Conservation (phyloP, 2,113 vertebrate species). For the Phyllopteryx taeniolatus region DNA sequence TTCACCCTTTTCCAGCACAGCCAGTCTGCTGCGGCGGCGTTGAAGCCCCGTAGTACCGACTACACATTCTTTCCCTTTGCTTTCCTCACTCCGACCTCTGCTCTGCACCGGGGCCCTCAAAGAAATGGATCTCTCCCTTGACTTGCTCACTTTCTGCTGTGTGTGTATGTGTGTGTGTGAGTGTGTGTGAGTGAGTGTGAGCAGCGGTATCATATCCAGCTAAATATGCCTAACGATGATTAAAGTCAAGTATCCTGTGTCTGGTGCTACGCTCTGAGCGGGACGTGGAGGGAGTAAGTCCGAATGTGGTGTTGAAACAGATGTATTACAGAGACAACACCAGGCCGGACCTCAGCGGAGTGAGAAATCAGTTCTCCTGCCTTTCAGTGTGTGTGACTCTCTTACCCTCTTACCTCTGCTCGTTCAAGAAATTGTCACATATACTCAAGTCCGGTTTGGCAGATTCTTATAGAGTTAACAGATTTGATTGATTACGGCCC, state of each 20-base stretch:
- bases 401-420: constrained; percentile 50
- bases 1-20: constrained; percentile 71
- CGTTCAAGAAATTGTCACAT: constrained; percentile 12
- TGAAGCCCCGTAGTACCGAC: constrained; percentile 65
- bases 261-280: constrained; percentile 49
- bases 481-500: constrained; percentile 1
- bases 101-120: constrained; percentile 64
- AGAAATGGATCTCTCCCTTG: constrained; percentile 64
- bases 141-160: constrained; percentile 64
- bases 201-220: constrained; percentile 65
- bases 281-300: constrained; percentile 64
- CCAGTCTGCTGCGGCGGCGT: constrained; percentile 66
- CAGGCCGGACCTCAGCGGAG: constrained; percentile 47
- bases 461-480: neutral
- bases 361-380: constrained; percentile 37
- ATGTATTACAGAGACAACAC: constrained; percentile 69
- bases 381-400: constrained; percentile 36
- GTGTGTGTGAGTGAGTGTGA: constrained; percentile 51
- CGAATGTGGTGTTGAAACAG: constrained; percentile 67
- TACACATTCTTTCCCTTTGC: constrained; percentile 68
- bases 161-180: constrained; percentile 49
- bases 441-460: constrained; percentile 4
- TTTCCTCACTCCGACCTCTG: constrained; percentile 71
- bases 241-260: constrained; percentile 70
- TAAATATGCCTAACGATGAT: constrained; percentile 75